Base-by-base conservation (phyloP, 2,797 vertebrate species). In the Rousettus madagascariensis region DNA sequence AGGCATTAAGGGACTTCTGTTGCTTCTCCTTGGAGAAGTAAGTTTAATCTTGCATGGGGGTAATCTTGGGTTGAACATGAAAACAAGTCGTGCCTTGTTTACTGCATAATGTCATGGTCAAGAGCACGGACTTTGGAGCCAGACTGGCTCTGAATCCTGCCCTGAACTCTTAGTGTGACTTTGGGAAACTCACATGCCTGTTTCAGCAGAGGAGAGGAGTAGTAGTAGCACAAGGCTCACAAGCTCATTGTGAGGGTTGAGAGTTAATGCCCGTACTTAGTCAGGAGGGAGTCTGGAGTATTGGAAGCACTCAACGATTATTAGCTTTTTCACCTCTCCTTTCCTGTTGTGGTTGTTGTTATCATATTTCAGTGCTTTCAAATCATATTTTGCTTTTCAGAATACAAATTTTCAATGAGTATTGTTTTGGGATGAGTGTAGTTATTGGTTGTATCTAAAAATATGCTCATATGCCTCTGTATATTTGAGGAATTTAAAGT, bases 11-110 rank as follows among this genome's bases (percentile, higher is more conserved):
- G 46, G 65, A 68, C 59, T 63, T 68, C 41, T 78, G 51, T n/a
- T 91, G 90, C 15, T 84, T 91, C 26, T 87, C 43, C 26, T 82
- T 95, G 41, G 68, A 74, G 43, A 91, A 55, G 61, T 66, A 41
- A 63, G 22, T 93, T 96, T 53, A 28, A 8, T 74, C 66, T 85
- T 92, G 75, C 15, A 4, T 68, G 51, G 1, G 30, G 1, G 30
- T 87, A 38, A 51, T 74, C 30, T 69, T 78, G 51, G 38, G 30
- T 85, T 46, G 63, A 78, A 51, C 3, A 0, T 15, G 77, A 66
- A 86, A 92, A 94, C 13, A 77, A 84, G 78, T n/a, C 33, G 5
- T 38, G 8, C 77, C n/a, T 85, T 86, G 46, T 72, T 55, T 28
- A 75, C 59, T 38, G 28, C 36, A 6, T 74, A 63, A 57, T 41